Base-by-base conservation (phyloP, 2,888 invertebrate species). In the Machimus atricapillus region DNA sequence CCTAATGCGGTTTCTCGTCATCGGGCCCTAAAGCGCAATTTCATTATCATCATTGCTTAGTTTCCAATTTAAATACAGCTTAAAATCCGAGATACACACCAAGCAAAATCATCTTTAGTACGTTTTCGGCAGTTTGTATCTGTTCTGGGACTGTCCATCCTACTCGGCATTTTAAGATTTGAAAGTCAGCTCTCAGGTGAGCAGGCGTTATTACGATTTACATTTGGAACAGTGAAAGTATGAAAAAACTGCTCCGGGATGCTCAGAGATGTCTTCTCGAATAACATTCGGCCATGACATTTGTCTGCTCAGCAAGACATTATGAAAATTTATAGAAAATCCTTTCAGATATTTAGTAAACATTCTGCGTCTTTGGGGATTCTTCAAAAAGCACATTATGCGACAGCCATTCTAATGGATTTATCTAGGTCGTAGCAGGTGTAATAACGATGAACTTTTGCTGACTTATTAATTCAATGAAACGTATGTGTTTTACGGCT, bases 291-390 rank as follows among this genome's bases (percentile, higher is more conserved):
- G 86, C 58, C 34, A 34, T 81, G 86, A 81, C 74, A 86, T 86
- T 86, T 86, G n/a, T 23, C 86, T 73, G 58, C 66, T 86, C 86
- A 86, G 86, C 86, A 86, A 79, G 86, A 81, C 58, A 81, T 86
- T 86, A 86, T 73, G 86, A 79, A 86, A 86, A 86, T 86, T 86
- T 86, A 81, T 86, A 79, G 86, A 86, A 86, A 86, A 86, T 86
- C 86, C 86, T 79, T 85, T 85, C 19, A 19, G 76, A 85, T 85
- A 52, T 78, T 37, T 37, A 37, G 78, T 79, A 86, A 86, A 52
- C 56, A 76, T 85, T 52, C 31, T 74, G n/a, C 19, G 37, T 66
- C 83, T 83, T 83, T 83, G 9, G 73, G 83, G 43, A 73, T 73
- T 12, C 31, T 6, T 19, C 27, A 23, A 23, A 73, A 81, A 66